Percentiles rank a stretch among this genome's conserved stretches.
These are phyloP conservation scores for Manis crassicaudata DNA, from an alignment of 2,797 vertebrate species.

Conservation along the genomic window DNA sequence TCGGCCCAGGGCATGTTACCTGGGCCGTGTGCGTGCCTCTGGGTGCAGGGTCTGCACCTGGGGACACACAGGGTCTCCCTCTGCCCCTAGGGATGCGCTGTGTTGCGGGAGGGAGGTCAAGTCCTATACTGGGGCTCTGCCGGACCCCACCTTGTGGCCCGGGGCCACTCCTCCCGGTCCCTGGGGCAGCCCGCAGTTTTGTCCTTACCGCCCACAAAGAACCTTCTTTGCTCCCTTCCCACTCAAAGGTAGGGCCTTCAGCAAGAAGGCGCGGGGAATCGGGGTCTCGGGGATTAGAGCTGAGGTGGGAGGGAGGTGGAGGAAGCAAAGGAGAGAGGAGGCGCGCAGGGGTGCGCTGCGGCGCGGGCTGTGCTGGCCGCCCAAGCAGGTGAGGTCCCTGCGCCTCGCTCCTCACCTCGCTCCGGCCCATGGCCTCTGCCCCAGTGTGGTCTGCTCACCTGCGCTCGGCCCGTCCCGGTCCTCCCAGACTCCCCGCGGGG, in stretches of 20 bases:
- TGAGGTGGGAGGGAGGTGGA: neutral
- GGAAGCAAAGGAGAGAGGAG: neutral
- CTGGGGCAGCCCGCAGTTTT: neutral
- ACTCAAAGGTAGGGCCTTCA: neutral
- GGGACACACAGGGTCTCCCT: neutral
- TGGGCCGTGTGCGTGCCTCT: too few relatives aligned
- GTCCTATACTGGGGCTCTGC: accelerated
- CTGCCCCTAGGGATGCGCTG: too few relatives aligned
- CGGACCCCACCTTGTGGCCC: neutral
- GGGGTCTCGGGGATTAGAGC: neutral
- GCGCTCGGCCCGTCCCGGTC: too few relatives aligned
- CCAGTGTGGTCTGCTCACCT: neutral
- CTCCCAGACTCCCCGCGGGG: neutral
- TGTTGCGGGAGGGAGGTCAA: neutral
- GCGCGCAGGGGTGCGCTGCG: accelerated
- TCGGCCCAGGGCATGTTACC: too few relatives aligned
- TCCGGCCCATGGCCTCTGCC: neutral
- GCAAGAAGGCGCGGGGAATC: neutral
- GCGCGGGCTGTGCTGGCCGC: too few relatives aligned
- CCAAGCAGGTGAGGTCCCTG: neutral
- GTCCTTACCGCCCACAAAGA: neutral
- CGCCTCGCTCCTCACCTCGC: neutral
- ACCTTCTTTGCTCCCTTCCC: neutral
- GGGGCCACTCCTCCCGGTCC: neutral
- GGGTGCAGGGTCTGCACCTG: neutral